Percentiles rank a stretch among this genome's conserved stretches.
Evolutionary conservation across 2,888 invertebrate species (phyloP).

Genomic region (Rotaria socialis): DNA sequence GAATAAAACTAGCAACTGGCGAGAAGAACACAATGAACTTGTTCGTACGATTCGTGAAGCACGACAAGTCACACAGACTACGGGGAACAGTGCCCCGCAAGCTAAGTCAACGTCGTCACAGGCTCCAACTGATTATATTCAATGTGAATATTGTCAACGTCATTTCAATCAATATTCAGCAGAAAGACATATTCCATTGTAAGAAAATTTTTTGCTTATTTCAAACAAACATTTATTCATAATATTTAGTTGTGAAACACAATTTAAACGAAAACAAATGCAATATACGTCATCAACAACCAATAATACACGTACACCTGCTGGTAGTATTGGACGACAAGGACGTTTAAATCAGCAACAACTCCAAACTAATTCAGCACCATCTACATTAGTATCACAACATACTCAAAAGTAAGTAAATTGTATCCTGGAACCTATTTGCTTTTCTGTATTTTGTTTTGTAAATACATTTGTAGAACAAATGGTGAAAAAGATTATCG

Average conservation of each 20-base stretch:
- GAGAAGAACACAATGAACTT: constrained; percentile 87
- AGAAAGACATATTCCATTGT: constrained; percentile 84
- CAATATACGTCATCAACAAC: neutral
- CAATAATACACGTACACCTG: neutral
- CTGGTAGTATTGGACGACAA: neutral
- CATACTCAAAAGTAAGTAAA: neutral
- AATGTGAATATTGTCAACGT: constrained; percentile 80
- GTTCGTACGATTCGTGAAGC: constrained; percentile 83
- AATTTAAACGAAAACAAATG: constrained; percentile 31
- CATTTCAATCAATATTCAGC: constrained; percentile 82
- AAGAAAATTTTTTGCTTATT: neutral
- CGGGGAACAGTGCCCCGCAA: constrained; percentile 60
- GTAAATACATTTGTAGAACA: neutral
- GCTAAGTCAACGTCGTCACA: constrained; percentile 60
- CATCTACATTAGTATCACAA: neutral
- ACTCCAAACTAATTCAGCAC: neutral
- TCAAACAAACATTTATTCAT: too few relatives aligned
- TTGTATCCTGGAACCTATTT: too few relatives aligned
- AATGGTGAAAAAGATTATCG: neutral
- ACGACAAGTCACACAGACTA: constrained; percentile 68
- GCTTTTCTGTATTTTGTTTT: too few relatives aligned
- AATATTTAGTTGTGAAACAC: constrained; percentile 20
- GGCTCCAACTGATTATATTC: constrained; percentile 63
- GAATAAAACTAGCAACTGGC: constrained; percentile 67
- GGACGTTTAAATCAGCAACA: neutral